Percentiles rank a stretch among this genome's conserved stretches.
Conservation (phyloP, 2,888 invertebrate genomes). For the Aromia moschata region DNA sequence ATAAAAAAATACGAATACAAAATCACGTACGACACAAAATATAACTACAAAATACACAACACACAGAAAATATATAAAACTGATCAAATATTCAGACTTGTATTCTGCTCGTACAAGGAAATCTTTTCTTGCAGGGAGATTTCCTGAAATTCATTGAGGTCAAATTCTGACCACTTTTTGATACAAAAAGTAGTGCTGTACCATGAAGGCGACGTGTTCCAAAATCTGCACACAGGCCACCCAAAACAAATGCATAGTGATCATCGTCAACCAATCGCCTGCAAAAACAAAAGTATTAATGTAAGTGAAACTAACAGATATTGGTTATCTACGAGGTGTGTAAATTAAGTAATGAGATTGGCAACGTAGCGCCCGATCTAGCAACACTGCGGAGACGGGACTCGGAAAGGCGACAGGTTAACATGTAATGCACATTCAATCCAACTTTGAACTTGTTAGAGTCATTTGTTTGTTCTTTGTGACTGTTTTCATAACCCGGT, state of each 20-base stretch:
- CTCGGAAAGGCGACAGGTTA: no score
- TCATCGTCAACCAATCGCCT: constrained; percentile 5
- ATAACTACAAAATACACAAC: neutral
- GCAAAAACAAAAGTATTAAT: no score
- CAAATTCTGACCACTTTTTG: constrained; percentile 9
- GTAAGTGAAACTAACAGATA: no score
- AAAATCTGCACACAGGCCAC: constrained; percentile 3
- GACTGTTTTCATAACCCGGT: no score
- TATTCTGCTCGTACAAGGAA: constrained; percentile 10
- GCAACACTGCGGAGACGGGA: no score
- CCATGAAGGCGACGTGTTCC: constrained; percentile 9
- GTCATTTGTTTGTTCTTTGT: no score
- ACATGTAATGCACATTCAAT: no score
- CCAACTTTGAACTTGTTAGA: no score
- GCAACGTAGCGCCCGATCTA: no score
- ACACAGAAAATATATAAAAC: neutral
- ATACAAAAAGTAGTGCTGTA: constrained; percentile 19
- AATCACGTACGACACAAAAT: neutral
- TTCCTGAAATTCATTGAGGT: constrained; percentile 17
- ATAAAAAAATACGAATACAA: neutral
- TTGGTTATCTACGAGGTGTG: no score
- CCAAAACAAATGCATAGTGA: constrained; percentile 9
- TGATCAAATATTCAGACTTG: neutral
- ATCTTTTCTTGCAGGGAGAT: constrained; percentile 17
- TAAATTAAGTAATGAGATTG: no score